Percentiles rank a stretch among this genome's conserved stretches.
These are phyloP conservation scores for Zoanthus sansibaricus DNA, from an alignment of 92 coral and sea anemone genomes.

Conservation along the genomic window DNA sequence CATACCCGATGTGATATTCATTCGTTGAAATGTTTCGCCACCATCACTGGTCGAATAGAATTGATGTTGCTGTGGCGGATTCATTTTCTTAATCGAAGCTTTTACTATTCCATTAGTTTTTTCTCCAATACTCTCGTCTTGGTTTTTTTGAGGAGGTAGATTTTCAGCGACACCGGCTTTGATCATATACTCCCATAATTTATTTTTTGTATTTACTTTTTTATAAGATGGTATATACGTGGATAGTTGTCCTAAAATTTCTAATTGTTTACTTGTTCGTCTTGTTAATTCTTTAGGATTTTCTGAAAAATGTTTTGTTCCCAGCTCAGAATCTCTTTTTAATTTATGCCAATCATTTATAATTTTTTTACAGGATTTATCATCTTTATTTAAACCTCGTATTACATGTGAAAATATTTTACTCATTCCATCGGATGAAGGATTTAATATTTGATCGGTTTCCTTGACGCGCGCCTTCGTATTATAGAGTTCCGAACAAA, in stretches of 20 bases:
- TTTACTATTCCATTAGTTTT: not conserved
- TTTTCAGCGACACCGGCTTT: not conserved
- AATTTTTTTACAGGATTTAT: conserved; percentile 8
- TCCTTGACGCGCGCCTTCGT: not conserved
- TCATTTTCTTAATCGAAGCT: not conserved
- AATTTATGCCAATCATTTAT: conserved; percentile 10
- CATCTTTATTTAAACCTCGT: not conserved
- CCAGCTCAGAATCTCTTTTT: not conserved
- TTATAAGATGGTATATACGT: conserved; percentile 1
- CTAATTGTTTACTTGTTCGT: not conserved
- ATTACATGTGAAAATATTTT: conserved; percentile 3
- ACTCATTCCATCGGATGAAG: conserved; percentile 1
- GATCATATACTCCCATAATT: conserved; percentile 3
- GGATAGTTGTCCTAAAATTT: not conserved
- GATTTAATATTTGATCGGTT: not conserved
- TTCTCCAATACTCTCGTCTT: not conserved
- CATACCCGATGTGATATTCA: no score
- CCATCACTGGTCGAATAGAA: not conserved
- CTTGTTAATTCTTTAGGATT: not conserved
- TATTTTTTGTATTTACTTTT: not conserved
- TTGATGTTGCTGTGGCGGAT: not conserved
- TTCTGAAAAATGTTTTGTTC: conserved; percentile 7
- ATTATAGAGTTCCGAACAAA: not conserved
- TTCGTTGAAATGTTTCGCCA: not conserved
- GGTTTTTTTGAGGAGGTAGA: not conserved